Base-by-base conservation (phyloP, 1,140 invertebrate genomes). In the Brachionus asplanchnoidis region DNA sequence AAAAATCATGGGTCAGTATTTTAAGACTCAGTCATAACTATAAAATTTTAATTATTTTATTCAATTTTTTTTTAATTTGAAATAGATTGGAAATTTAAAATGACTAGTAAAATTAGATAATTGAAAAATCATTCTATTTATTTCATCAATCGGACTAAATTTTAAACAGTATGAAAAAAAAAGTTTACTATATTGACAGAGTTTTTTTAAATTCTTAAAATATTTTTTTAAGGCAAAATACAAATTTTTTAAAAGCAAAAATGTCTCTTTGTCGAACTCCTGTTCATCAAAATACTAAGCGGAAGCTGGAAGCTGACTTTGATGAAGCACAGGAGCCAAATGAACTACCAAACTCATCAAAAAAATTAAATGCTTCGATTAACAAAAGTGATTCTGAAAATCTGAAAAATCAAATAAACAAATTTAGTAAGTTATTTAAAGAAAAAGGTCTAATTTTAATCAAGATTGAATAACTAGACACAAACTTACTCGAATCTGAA, bases 401-500 rank as follows among this genome's bases (percentile, higher is more conserved):
- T 17, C 40, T 14, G 11, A 4, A 17, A 40, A 73, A 4, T 73
- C 68, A 73, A 73, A 3, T 73, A 20, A 73, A 42, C 36, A 73
- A 73, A 73, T 73, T 73, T 17, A 73, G 66, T 70, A 70, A 70
- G 7, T 70, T 32, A 4, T 4, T n/a, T n/a, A n/a, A n/a, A 1
- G 0, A n/a, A 20, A 40, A 40, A 28, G 12, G 46, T 75, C 20
- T 42, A 75, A 44, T 17, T 75, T 73, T 73, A 36, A 1, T 36
- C 32, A 5, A 36, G 32, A 0, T 32, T 44, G 9, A 75, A 44
- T 23, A 75, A 75, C 44, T 46, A 75, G 70, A 77, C 73, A 50
- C 73, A 12, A 53, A 77, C 20, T 53, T 77, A 7, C 73, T 77
- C 26, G 73, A 77, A 14, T 77, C 73, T n/a, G 73, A 77, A 28